These are phyloP conservation scores for Platysteira castanea DNA, from an alignment of 2,113 vertebrate species.

Conservation along the genomic window DNA sequence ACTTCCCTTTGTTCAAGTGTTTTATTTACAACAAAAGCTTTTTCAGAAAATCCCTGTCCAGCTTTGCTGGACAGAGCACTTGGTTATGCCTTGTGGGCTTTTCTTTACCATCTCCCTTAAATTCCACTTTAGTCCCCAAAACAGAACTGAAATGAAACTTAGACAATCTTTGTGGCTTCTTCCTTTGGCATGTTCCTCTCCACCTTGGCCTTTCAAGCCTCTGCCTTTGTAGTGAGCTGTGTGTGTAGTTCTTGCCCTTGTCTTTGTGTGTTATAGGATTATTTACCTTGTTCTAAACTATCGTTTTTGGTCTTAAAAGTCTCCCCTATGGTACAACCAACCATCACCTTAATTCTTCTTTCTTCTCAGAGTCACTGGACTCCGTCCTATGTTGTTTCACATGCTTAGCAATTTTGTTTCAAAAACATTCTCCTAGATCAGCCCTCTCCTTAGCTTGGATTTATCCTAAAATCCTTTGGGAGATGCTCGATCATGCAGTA, in stretches of 20 bases:
- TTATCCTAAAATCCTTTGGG: background rate
- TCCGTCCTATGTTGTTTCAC: background rate
- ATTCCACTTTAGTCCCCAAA: background rate
- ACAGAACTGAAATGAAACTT: background rate
- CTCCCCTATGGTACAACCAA: background rate
- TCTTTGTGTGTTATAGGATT: background rate
- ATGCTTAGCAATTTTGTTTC: background rate
- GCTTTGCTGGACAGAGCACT: background rate
- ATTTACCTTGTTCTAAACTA: background rate
- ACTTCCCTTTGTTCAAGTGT: background rate
- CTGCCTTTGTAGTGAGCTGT: background rate
- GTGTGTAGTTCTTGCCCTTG: background rate
- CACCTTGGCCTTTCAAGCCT: background rate
- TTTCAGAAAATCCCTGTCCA: background rate
- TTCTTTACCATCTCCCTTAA: background rate
- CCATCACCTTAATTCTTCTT: background rate
- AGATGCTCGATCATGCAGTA: background rate
- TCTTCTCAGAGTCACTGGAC: background rate
- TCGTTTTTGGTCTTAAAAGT: background rate
- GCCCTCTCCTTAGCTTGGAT: background rate
- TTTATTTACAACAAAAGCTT: background rate
- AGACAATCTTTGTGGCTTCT: background rate
- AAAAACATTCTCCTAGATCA: rapidly evolving
- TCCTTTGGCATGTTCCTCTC: background rate
- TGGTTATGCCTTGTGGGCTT: background rate